These are phyloP conservation scores for Drosophila neutralis DNA, from an alignment of 2,888 invertebrate genomes.

Conservation along the genomic window DNA sequence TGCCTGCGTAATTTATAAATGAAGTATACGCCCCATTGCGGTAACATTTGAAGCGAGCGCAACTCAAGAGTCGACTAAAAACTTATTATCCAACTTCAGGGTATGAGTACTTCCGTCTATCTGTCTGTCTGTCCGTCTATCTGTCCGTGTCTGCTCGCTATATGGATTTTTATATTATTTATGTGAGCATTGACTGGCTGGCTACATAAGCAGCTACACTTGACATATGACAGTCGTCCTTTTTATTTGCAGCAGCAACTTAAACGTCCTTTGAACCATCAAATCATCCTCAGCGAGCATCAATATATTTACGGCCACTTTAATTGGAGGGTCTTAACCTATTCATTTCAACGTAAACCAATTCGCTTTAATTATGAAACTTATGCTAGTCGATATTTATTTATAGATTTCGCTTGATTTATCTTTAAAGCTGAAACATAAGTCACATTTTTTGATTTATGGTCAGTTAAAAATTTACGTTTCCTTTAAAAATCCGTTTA, in stretches of 20 bases:
- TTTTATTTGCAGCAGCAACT: slow-evolving; percentile 16
- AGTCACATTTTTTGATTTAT: too few relatives aligned
- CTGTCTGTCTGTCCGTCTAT: slow-evolving; percentile 2
- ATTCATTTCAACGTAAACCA: not conserved
- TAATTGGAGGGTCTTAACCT: slow-evolving; percentile 6
- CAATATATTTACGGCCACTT: slow-evolving; percentile 25
- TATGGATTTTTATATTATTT: not conserved
- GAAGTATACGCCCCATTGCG: slow-evolving; percentile 71
- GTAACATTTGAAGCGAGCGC: slow-evolving; percentile 22
- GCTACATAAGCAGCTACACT: slow-evolving; percentile 36
- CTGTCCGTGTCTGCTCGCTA: not conserved
- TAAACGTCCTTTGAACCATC: slow-evolving; percentile 44
- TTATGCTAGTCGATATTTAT: not conserved
- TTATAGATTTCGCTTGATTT: not conserved
- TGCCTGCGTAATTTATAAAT: slow-evolving; percentile 80
- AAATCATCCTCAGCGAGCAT: slow-evolving; percentile 27
- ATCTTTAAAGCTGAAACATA: not conserved
- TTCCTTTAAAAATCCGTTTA: too few relatives aligned
- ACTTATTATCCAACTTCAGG: slow-evolving; percentile 30
- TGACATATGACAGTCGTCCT: slow-evolving; percentile 47
- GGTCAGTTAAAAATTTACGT: too few relatives aligned
- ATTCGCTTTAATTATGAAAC: not conserved
- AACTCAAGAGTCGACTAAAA: slow-evolving; percentile 42
- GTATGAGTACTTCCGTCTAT: slow-evolving; percentile 14
- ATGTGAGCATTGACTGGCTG: slow-evolving; percentile 28